Evolutionary conservation across 2,797 vertebrate species (phyloP).

Genomic region (Selene dorsalis): DNA sequence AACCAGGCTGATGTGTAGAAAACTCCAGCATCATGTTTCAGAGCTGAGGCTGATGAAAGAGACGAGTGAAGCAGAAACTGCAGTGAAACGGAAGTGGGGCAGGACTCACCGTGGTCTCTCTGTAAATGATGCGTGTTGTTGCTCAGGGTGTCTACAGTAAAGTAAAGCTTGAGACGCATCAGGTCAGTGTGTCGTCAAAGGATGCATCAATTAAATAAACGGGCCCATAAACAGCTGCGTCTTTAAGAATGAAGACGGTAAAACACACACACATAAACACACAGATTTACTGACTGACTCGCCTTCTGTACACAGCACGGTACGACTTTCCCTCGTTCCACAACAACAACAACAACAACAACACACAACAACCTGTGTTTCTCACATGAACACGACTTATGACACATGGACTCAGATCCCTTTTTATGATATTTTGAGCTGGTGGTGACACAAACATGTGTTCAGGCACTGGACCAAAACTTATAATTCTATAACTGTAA

Average conservation of each 20-base stretch:
- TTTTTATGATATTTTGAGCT: slow-evolving; percentile 22
- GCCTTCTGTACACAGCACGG: slow-evolving; percentile 49
- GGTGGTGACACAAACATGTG: background rate
- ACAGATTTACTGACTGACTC: slow-evolving; percentile 35
- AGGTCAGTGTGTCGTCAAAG: background rate
- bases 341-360: slow-evolving; percentile 19
- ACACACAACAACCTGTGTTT: slow-evolving; percentile 1
- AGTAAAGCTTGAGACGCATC: slow-evolving; percentile 4
- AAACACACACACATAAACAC: slow-evolving; percentile 26
- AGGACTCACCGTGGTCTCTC: slow-evolving; percentile 25
- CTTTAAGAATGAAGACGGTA: slow-evolving; percentile 21
- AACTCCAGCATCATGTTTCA: slow-evolving; percentile 25
- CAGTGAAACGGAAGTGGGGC: slow-evolving; percentile 17
- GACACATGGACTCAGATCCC: slow-evolving; percentile 25
- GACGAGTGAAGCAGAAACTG: slow-evolving; percentile 14
- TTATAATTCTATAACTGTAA: slow-evolving; percentile 42
- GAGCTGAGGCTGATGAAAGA: slow-evolving; percentile 8
- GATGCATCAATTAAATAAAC: slow-evolving; percentile 26
- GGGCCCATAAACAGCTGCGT: slow-evolving; percentile 16
- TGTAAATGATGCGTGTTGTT: slow-evolving; percentile 40
- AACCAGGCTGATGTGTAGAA: background rate
- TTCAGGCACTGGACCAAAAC: slow-evolving; percentile 10
- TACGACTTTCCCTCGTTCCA: background rate
- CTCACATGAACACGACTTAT: background rate
- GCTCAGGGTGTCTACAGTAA: background rate